Evolutionary conservation across 2,113 vertebrate species (phyloP).

Genomic region (Charadrius vociferus): DNA sequence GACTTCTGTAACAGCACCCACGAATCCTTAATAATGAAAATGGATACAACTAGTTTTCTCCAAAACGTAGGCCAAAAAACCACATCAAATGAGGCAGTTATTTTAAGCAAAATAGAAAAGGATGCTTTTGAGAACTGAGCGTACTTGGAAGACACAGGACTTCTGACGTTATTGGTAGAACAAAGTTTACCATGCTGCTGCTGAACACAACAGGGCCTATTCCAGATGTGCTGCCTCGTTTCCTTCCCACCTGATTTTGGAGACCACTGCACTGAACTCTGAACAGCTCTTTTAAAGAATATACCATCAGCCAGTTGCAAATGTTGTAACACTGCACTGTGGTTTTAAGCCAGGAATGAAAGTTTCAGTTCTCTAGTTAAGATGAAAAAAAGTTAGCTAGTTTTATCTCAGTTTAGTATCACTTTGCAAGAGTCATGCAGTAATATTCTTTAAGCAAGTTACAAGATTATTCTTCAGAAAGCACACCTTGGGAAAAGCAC

Average conservation of each 20-base stretch:
- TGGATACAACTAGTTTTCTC: not conserved
- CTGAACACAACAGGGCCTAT: not conserved
- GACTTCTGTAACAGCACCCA: not conserved
- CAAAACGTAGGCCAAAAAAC: not conserved
- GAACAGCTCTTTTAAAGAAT: not conserved
- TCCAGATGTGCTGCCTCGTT: not conserved
- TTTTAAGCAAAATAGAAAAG: not conserved
- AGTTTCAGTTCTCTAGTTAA: not conserved
- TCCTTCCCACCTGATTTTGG: not conserved
- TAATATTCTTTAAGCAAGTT: not conserved
- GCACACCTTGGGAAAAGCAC: not conserved
- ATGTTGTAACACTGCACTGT: not conserved
- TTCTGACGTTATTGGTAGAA: not conserved
- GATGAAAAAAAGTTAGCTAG: not conserved
- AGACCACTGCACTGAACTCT: not conserved
- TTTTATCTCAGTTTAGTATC: not conserved
- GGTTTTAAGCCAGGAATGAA: not conserved
- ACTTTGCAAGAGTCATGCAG: not conserved
- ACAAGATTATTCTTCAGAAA: not conserved
- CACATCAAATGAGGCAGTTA: not conserved
- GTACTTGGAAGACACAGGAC: not conserved
- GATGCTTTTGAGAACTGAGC: not conserved
- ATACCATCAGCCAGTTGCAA: not conserved
- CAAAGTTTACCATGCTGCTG: not conserved
- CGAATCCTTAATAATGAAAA: not conserved